Evolutionary conservation across 2,888 invertebrate species (phyloP).

Genomic region (Cataglyphis albicans): DNA sequence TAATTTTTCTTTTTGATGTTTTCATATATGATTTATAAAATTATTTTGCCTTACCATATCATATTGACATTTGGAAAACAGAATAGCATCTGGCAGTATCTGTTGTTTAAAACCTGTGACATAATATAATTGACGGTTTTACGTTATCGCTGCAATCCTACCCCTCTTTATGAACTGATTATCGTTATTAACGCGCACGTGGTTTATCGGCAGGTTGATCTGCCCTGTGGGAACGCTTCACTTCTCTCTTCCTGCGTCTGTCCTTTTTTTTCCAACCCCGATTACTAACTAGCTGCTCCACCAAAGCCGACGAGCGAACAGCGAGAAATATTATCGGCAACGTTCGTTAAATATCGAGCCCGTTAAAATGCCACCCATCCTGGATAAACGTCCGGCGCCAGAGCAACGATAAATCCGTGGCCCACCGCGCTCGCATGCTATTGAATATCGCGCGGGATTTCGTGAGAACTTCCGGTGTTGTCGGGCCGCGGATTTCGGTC

Average conservation of each 20-base stretch:
- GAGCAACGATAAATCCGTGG: conserved; percentile 52
- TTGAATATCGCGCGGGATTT: conserved; percentile 50
- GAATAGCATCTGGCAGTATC: neutral
- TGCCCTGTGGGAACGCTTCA: conserved; percentile 41
- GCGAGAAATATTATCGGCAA: conserved; percentile 52
- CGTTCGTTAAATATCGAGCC: conserved; percentile 47
- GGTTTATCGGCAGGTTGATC: conserved; percentile 56
- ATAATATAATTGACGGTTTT: conserved; percentile 55
- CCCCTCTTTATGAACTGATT: conserved; percentile 58
- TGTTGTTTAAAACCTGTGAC: conserved; percentile 49
- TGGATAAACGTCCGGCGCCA: conserved; percentile 59
- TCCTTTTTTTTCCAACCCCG: neutral
- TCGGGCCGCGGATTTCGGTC: conserved; percentile 42
- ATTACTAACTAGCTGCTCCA: neutral
- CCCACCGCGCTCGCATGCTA: conserved; percentile 35
- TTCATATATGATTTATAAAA: neutral
- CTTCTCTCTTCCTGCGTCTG: conserved; percentile 1
- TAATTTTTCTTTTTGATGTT: neutral
- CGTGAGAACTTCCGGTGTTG: conserved; percentile 27
- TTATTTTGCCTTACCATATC: neutral
- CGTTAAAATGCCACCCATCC: conserved; percentile 43
- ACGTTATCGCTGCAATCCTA: conserved; percentile 32
- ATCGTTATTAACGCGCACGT: conserved; percentile 64
- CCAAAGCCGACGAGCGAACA: conserved; percentile 19
- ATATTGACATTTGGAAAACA: neutral